Evolutionary conservation across 2,797 vertebrate species (phyloP).

Genomic region (Labroides dimidiatus): DNA sequence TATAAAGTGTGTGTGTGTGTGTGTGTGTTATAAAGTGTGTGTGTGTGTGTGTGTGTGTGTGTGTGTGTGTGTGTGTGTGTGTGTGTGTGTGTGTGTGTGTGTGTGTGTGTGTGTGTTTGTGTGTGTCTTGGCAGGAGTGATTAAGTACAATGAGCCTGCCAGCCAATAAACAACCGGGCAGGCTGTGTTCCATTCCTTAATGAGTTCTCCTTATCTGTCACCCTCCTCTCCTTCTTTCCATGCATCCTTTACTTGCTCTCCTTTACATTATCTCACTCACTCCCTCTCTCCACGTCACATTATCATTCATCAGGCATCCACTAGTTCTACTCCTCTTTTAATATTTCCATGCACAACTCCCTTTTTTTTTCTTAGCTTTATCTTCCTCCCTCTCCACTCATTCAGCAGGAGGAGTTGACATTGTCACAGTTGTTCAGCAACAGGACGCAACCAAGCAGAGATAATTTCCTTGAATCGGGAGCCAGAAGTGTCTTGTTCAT

Average conservation of each 20-base stretch:
- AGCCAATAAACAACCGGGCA: conserved; percentile 72
- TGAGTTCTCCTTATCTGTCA: conserved; percentile 70
- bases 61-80: no score
- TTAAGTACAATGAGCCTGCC: conserved; percentile 67
- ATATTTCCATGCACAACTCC: conserved; percentile 50
- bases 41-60: neutral
- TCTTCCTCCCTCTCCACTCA: conserved; percentile 24
- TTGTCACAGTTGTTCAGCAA: conserved; percentile 38
- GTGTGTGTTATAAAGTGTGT: neutral
- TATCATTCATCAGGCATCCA: conserved; percentile 63
- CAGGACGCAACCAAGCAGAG: conserved; percentile 11
- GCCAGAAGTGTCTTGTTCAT: conserved; percentile 17
- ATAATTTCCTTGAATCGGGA: conserved; percentile 39
- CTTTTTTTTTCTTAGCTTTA: conserved; percentile 20
- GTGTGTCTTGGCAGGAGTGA: conserved; percentile 62
- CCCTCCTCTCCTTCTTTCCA: conserved; percentile 54
- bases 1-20: neutral
- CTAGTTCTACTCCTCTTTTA: conserved; percentile 40
- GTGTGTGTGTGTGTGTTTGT: neutral
- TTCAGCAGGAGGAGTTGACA: conserved; percentile 38
- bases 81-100: neutral
- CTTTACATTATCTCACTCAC: conserved; percentile 62
- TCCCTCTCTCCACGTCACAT: conserved; percentile 46
- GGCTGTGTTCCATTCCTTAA: conserved; percentile 75
- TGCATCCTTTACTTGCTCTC: conserved; percentile 67